Evolutionary conservation across 2,113 vertebrate genomes (phyloP).

Genomic region (Notothenia rossii): DNA sequence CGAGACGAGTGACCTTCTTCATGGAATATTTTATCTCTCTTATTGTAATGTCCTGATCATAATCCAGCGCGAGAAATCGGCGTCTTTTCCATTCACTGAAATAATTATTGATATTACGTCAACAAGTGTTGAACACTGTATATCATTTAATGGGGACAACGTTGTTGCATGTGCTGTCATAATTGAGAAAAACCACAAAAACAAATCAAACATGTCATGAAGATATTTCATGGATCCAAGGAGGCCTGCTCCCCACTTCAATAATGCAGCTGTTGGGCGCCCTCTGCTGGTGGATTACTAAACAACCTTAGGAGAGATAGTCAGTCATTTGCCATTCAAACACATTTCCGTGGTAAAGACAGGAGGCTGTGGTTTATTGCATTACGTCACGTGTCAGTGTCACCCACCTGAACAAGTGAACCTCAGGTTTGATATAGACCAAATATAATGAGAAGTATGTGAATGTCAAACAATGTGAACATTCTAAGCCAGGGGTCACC

Average conservation of each 20-base stretch:
- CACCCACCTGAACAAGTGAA: too few relatives aligned
- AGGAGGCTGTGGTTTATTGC: neutral
- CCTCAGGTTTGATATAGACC: too few relatives aligned
- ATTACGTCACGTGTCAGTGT: neutral
- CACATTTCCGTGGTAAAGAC: too few relatives aligned
- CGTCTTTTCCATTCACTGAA: neutral
- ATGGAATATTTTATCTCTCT: too few relatives aligned
- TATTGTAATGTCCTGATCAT: neutral
- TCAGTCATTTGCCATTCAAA: neutral
- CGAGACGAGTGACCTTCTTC: neutral
- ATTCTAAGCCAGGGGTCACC: too few relatives aligned
- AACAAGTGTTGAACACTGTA: neutral
- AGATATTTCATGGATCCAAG: too few relatives aligned
- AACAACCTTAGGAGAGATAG: neutral
- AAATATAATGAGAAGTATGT: too few relatives aligned
- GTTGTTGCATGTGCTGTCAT: neutral
- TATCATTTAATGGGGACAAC: neutral
- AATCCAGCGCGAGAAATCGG: neutral
- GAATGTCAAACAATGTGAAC: too few relatives aligned
- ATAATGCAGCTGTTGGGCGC: neutral
- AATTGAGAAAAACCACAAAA: neutral
- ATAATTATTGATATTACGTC: neutral
- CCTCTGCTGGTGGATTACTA: slow-evolving; percentile 34
- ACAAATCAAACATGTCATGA: neutral
- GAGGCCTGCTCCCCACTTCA: neutral